Conservation (phyloP, 2,113 vertebrate genomes). For the Heterotis niloticus region DNA sequence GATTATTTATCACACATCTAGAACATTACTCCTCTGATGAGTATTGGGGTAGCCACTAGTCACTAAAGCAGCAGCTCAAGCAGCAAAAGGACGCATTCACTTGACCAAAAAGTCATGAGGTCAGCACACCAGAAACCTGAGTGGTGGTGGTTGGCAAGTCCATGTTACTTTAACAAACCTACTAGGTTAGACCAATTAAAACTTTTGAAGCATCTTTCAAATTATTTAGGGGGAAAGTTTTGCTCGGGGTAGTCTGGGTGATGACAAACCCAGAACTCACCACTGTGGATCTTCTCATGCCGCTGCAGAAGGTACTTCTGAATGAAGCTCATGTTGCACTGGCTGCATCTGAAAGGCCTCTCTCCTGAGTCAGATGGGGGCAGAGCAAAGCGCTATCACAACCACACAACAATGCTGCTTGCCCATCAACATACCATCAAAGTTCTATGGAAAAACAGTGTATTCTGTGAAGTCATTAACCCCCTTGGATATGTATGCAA, state of each 20-base stretch:
- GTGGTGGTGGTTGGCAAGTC: no score
- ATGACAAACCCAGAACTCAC: slow-evolving; percentile 50
- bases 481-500: no score
- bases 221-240: no score
- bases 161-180: no score
- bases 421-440: no score
- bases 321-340: slow-evolving; percentile 99
- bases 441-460: no score
- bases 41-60: neutral
- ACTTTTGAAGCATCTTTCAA: neutral
- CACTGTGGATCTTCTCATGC: slow-evolving; percentile 95
- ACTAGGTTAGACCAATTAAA: neutral
- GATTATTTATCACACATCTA: neutral
- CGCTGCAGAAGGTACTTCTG: slow-evolving; percentile 97
- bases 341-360: slow-evolving; percentile 93
- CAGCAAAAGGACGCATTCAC: no score
- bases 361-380: slow-evolving; percentile 65
- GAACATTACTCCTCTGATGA: neutral
- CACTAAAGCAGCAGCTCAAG: no score
- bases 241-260: no score
- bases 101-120: no score
- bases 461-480: no score
- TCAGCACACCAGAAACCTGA: no score
- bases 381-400: slow-evolving; percentile 2
- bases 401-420: neutral